Base-by-base conservation (phyloP, 2,888 invertebrate species). In the Phymatocera aterrima region DNA sequence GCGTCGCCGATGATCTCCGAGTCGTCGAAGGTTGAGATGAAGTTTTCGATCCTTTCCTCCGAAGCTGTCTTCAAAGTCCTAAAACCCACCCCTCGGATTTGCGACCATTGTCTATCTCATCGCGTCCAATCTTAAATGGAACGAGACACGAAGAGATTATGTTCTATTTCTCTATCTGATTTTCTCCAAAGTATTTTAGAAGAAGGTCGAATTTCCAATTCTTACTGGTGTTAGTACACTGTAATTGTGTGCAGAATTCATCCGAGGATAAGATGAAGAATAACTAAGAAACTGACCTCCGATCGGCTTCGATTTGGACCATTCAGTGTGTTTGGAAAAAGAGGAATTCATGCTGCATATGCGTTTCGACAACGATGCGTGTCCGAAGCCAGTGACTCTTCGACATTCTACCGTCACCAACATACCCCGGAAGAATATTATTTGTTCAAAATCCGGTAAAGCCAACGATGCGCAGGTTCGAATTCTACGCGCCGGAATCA, bases 31-130 rank as follows among this genome's bases (percentile, higher is more conserved):
- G 72, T 51, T 51, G 18, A 72, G 51, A 72, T 72, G 51, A 34
- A 51, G 51, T 72, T 72, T 72, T 72, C 48, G 72, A 72, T 72
- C 51, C n/a, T n/a, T n/a, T 34, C 72, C n/a, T 72, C 21, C 18
- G 51, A 37, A 72, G 48, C 48, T 31, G 51, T 31, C 34, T 51
- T 31, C 72, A 8, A 51, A 72, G 12, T 51, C 12, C 18, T 34
- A 72, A 34, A 18, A 48, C 37, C 37, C n/a, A 15, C 18, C 37
- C 64, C 40, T 64, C 61, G 37, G 18, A n/a, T 8, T n/a, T 34
- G 51, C 48, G 70, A 48, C 51, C 4, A 46, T 6, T 21, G 15
- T 48, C 28, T 28, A 70, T 70, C 18, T 31, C 18, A 72, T 72
- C 18, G 68, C 6, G 24, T 28, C n/a, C 31, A 51, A 72, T 34